Evolutionary conservation across 2,888 invertebrate genomes (phyloP).

Genomic region (Cheilosia vulpina): DNA sequence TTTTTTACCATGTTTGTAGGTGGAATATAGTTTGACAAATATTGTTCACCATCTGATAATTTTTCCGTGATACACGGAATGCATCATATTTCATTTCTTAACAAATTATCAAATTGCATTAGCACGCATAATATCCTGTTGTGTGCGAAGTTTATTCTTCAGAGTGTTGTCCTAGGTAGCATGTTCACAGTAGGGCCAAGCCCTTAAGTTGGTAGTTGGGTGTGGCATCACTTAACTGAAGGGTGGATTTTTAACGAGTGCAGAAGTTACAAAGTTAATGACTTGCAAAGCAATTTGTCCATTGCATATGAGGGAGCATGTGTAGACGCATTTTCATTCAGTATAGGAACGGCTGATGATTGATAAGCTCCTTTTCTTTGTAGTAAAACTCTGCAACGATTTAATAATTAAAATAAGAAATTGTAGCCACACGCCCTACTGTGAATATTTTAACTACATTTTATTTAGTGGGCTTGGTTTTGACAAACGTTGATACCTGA

Average conservation of each 20-base stretch:
- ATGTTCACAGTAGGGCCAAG: constrained; percentile 23
- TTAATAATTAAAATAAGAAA: too few relatives aligned
- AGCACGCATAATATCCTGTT: constrained; percentile 35
- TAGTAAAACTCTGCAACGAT: too few relatives aligned
- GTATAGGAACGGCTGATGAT: too few relatives aligned
- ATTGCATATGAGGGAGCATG: too few relatives aligned
- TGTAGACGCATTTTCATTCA: too few relatives aligned
- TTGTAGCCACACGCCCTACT: too few relatives aligned
- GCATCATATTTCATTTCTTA: constrained; percentile 7
- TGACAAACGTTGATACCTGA: too few relatives aligned
- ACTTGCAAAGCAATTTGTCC: too few relatives aligned
- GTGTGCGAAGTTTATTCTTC: background rate
- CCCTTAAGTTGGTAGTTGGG: constrained; percentile 19
- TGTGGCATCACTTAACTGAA: constrained; percentile 22
- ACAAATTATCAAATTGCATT: constrained; percentile 48
- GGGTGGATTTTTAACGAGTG: constrained; percentile 2
- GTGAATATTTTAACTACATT: too few relatives aligned
- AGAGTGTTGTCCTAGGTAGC: background rate
- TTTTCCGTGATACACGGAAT: constrained; percentile 19
- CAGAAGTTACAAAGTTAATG: background rate
- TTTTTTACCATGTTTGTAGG: background rate
- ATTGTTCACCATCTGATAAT: background rate
- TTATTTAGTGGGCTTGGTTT: too few relatives aligned
- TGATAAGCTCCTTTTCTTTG: too few relatives aligned
- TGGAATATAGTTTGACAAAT: background rate